phyloP scores from a whole-genome alignment of 2,113 vertebrate genomes.

The Myotis lucifugus region DNA sequence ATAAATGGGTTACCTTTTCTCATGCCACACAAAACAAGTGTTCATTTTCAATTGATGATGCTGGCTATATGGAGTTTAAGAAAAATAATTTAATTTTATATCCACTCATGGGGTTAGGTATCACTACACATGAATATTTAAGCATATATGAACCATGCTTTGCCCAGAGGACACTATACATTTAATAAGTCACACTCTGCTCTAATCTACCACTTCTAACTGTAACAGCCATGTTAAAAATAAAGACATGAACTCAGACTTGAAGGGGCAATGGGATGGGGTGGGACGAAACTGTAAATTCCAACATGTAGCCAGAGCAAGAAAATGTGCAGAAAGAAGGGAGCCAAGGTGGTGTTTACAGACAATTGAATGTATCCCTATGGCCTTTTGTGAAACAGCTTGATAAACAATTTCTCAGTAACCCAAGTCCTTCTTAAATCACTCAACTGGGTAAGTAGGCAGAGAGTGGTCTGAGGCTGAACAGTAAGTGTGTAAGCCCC shows the following conservation, averaged over 20 bases:
- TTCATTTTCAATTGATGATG: background rate
- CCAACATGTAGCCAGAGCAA: background rate
- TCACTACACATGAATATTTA: background rate
- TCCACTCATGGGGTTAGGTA: background rate
- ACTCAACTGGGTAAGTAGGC: background rate
- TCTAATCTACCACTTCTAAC: background rate
- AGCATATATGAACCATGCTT: background rate
- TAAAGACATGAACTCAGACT: background rate
- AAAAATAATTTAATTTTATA: background rate
- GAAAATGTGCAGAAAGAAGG: background rate
- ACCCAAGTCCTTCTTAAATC: background rate
- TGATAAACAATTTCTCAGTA: background rate
- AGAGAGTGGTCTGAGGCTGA: background rate
- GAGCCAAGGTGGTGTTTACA: background rate
- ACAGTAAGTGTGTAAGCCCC: no score
- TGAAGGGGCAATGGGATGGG: rapidly evolving
- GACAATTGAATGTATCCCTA: background rate
- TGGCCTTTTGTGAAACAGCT: background rate
- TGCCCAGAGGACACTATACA: background rate
- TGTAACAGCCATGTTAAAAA: background rate
- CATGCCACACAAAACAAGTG: background rate
- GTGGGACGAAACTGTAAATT: background rate
- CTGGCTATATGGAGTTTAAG: background rate
- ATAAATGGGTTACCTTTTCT: background rate
- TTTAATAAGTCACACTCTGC: background rate